phyloP scores from a whole-genome alignment of 2,113 vertebrate species.

The Pimephales promelas region DNA sequence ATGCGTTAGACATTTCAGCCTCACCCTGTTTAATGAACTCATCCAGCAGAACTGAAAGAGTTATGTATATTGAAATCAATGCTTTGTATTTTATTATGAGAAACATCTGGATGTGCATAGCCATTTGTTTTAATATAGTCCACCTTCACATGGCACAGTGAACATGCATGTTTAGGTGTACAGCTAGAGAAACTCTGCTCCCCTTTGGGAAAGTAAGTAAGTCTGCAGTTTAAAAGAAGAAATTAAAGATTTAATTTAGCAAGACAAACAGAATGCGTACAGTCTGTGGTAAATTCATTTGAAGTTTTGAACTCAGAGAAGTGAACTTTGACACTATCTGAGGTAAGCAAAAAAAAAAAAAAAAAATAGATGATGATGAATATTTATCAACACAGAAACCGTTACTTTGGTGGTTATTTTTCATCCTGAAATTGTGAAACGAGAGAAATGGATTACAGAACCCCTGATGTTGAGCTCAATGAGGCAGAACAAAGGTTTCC shows the following conservation, averaged over 20 bases:
- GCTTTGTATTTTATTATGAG: background rate
- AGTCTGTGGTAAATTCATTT: background rate
- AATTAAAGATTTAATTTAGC: background rate
- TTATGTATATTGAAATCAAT: background rate
- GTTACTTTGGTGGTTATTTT: conserved; percentile 53
- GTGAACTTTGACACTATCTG: conserved; percentile 23
- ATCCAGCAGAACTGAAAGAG: conserved; percentile 1
- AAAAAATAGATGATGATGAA: conserved; percentile 1
- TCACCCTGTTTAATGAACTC: conserved; percentile 17
- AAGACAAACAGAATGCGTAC: background rate
- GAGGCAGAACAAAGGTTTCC: conserved; percentile 59
- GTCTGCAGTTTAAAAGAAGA: background rate
- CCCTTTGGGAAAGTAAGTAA: conserved; percentile 37
- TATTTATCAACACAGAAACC: conserved; percentile 34
- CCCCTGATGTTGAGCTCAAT: conserved; percentile 50
- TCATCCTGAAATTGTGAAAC: conserved; percentile 54
- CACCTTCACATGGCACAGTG: conserved; percentile 14
- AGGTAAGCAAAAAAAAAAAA: conserved; percentile 27
- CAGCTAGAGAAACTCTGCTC: conserved; percentile 42
- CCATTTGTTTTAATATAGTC: conserved; percentile 12
- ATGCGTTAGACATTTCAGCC: background rate
- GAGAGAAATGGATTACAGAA: conserved; percentile 58
- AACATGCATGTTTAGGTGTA: background rate
- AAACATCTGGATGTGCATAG: conserved; percentile 17
- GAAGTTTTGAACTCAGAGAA: conserved; percentile 20